Base-by-base conservation (phyloP, 2,797 vertebrate species). In the Triplophysa yarkandensis region DNA sequence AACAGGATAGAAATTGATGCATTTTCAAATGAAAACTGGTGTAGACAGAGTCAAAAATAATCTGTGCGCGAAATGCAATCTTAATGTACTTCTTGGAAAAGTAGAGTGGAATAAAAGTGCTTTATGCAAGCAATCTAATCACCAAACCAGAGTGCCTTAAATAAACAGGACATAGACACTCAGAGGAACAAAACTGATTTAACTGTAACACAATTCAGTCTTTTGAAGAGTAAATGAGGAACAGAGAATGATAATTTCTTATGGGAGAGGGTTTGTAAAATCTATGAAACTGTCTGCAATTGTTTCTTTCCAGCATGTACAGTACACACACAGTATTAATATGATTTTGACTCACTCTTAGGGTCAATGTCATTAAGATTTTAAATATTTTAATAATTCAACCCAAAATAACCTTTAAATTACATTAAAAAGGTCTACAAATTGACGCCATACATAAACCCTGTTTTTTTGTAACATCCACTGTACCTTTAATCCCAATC, bases 181-280 rank as follows among this genome's bases (percentile, higher is more conserved):
- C 43, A 30, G 61, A 28, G 11, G 52, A 16, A 66, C 32, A 44
- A 48, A 74, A 70, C n/a, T 48, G 58, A 73, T 69, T 78, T 68
- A 36, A 61, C 48, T 16, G 17, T 71, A 62, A 71, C 28, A 66
- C 27, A 57, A 30, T 39, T 74, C 17, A 27, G 39, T 48, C 58
- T 63, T 52, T 32, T 61, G 34, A 77, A 32, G 52, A 34, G 46
- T 46, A 63, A 27, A 58, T 68, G 68, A 65, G 32, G 50, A 72
- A 60, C 19, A 48, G 21, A 30, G 16, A 46, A 50, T 30, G 36
- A 62, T 54, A 43, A 72, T 76, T 71, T 61, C 65, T 46, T 61
- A 25, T 68, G 71, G 60, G 72, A 72, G 28, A 65, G 44, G 52
- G 73, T 73, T 71, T 58, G 39, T 46, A 74, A 69, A n/a, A 65